These are phyloP conservation scores for Grammomys surdaster DNA, from an alignment of 2,113 vertebrate genomes.

Conservation along the genomic window DNA sequence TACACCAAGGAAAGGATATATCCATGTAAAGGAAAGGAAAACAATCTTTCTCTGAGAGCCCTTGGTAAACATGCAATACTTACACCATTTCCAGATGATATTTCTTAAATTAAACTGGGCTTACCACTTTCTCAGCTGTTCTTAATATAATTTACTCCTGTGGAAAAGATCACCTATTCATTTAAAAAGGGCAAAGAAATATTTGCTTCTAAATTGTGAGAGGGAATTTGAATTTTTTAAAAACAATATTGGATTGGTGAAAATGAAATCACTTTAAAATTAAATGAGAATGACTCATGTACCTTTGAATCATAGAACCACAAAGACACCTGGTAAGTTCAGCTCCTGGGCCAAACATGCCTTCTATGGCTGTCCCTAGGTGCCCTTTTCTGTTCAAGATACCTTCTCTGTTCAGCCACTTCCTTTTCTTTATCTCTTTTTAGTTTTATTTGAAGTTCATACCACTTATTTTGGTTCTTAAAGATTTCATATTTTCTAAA, in stretches of 20 bases:
- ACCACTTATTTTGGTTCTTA: neutral
- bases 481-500: neutral
- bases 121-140: neutral
- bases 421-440: neutral
- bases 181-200: neutral
- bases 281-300: neutral
- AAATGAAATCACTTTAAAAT: slow-evolving; percentile 41
- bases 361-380: neutral
- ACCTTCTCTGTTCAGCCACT: neutral
- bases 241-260: neutral
- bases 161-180: neutral
- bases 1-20: neutral
- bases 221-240: neutral
- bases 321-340: neutral
- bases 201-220: slow-evolving; percentile 3
- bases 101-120: neutral
- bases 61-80: neutral
- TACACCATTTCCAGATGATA: neutral
- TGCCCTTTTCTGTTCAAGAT: neutral
- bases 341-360: neutral
- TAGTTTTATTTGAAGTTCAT: neutral
- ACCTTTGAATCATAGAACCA: neutral
- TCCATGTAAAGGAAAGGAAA: neutral
- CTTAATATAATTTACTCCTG: neutral
- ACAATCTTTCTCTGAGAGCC: neutral